These are phyloP conservation scores for Pandemis corylana DNA, from an alignment of 2,888 invertebrate species.

Conservation along the genomic window DNA sequence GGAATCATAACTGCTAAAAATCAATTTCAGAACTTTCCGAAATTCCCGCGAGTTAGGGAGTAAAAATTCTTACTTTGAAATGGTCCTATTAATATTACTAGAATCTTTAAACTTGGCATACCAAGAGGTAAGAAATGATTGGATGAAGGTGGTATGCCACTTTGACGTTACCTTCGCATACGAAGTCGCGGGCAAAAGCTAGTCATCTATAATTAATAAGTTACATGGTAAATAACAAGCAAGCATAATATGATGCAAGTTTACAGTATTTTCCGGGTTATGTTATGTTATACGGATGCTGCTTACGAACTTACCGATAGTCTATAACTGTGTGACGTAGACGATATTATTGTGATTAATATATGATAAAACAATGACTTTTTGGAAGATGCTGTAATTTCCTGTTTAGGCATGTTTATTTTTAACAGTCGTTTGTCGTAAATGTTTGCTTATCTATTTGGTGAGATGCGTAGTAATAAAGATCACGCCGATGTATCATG, in stretches of 20 bases:
- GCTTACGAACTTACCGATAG: background rate
- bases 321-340: background rate
- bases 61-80: too few relatives aligned
- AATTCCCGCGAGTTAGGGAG: too few relatives aligned
- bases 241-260: background rate
- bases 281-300: background rate
- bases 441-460: slow-evolving; percentile 14
- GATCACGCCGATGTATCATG: slow-evolving; percentile 22
- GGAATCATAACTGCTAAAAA: too few relatives aligned
- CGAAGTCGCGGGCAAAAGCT: too few relatives aligned
- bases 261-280: background rate
- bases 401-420: slow-evolving; percentile 13
- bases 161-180: too few relatives aligned
- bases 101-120: too few relatives aligned
- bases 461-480: slow-evolving; percentile 9
- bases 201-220: background rate
- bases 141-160: too few relatives aligned
- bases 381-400: background rate
- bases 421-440: background rate
- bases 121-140: too few relatives aligned
- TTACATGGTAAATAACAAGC: background rate
- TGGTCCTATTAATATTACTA: too few relatives aligned
- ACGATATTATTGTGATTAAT: background rate
- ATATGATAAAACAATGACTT: background rate
- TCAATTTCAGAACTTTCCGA: too few relatives aligned